Evolutionary conservation across 64 coral and sea anemone species (phyloP), one percentile per base, ranked within the genome.

Genomic region (Pocillopora verrucosa): DNA sequence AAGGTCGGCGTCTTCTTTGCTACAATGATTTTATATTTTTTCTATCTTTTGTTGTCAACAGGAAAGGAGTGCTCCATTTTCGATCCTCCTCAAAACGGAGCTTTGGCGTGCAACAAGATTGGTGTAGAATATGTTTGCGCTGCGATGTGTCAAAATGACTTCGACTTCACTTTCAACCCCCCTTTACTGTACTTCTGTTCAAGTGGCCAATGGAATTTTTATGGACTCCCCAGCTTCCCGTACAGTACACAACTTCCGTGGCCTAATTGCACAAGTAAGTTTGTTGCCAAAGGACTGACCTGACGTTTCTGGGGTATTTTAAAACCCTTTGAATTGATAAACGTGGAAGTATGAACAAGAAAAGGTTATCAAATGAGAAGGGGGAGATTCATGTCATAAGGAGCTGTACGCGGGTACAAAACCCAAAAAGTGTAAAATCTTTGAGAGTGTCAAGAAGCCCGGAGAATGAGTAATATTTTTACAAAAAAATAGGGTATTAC

Each of bases 231-330:
- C 7, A 4, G 19, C 0, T 12, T 35, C 13, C 14, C n/a, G 22
- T n/a, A 30, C 11, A 24, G 56, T 4, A 60, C 16, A 20, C 77
- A 79, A 57, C 77, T 59, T 79, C 77, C 77, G 17, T 59, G 77
- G 56, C 77, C 77, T 22, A 13, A 79, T 25, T 79, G 77, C 38
- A 24, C 51, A 12, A 60, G 77, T 79, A 79, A 13, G 77, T 60
- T 59, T 24, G n/a, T 70, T 6, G 41, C 41, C 2, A 45, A 45
- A 45, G 2, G 41, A 45, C 6, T 6, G 6, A 45, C 41, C 6
- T 45, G 6, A 69, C 22, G 1, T 19, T 22, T 69, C 19, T 69
- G 19, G 19, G 61, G 61, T 11, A 62, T 10, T 62, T 12, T 12
- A 15, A 62, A 17, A 62, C 16, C 61, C 10, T 17, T 17, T 62